These are phyloP conservation scores for Epinotia ramella DNA, from an alignment of 2,888 invertebrate species.

Conservation along the genomic window DNA sequence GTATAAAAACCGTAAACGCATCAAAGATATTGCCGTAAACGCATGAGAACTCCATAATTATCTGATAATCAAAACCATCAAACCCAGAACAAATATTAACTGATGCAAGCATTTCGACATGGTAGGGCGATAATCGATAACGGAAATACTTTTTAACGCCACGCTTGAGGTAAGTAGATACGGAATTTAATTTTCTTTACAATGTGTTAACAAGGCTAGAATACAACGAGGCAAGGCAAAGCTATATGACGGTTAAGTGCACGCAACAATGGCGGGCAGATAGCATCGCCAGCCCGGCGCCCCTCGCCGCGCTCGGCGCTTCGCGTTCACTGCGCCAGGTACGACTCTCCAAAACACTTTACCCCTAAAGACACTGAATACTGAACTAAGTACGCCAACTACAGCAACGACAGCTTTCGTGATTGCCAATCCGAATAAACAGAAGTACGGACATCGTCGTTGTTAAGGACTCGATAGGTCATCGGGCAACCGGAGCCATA, in stretches of 20 bases:
- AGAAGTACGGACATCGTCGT: neutral
- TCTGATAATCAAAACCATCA: slow-evolving; percentile 37
- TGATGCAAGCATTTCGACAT: slow-evolving; percentile 77
- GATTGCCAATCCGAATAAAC: slow-evolving; percentile 1
- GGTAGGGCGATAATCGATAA: slow-evolving; percentile 78
- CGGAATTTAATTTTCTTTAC: slow-evolving; percentile 82
- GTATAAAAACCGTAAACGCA: slow-evolving; percentile 3
- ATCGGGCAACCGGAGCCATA: slow-evolving; percentile 8
- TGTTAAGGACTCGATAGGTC: slow-evolving; percentile 15
- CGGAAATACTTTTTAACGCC: slow-evolving; percentile 74
- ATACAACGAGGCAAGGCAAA: slow-evolving; percentile 64
- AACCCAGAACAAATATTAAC: slow-evolving; percentile 55
- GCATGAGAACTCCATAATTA: slow-evolving; percentile 31
- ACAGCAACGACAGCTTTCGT: neutral
- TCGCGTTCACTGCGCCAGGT: slow-evolving; percentile 28
- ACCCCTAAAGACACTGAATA: slow-evolving; percentile 14
- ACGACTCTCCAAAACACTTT: slow-evolving; percentile 8
- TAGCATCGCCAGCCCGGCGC: slow-evolving; percentile 72
- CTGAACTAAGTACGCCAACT: neutral
- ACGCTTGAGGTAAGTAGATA: slow-evolving; percentile 71
- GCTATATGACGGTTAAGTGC: slow-evolving; percentile 81
- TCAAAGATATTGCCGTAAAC: slow-evolving; percentile 1
- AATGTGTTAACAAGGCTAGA: slow-evolving; percentile 83
- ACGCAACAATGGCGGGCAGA: slow-evolving; percentile 80
- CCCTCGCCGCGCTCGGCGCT: slow-evolving; percentile 53